Evolutionary conservation across 1,140 invertebrate genomes (phyloP).

Genomic region (Contarinia nasturtii): DNA sequence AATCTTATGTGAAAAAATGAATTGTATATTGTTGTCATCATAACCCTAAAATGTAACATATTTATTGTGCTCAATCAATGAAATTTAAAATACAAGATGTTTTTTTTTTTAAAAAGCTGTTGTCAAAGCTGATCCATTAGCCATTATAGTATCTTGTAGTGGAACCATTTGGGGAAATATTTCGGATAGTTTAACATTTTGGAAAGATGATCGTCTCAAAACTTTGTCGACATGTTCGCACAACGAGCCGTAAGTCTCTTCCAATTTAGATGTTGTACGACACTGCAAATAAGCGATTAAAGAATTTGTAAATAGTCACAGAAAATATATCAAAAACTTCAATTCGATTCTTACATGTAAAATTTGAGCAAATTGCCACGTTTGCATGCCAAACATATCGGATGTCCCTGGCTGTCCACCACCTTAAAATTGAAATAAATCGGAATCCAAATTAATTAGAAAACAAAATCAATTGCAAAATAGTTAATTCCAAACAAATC

Average conservation of each 20-base stretch:
- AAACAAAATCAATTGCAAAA: not conserved
- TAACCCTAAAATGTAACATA: no score
- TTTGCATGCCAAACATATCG: conserved; percentile 54
- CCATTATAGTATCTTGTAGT: no score
- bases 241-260: conserved; percentile 2
- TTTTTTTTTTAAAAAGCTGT: no score
- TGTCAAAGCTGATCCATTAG: no score
- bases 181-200: not conserved
- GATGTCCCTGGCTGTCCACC: conserved; percentile 39
- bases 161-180: not conserved
- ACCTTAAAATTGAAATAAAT: not conserved
- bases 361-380: conserved; percentile 54
- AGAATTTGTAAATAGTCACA: not conserved
- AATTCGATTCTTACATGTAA: conserved; percentile 24
- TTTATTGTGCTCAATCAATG: no score
- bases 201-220: conserved; percentile 4
- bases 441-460: no score
- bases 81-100: no score
- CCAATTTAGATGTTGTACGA: not conserved
- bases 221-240: conserved; percentile 18
- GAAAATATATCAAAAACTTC: not conserved
- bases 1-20: no score
- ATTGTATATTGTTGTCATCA: no score
- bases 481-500: not conserved
- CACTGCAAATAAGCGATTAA: not conserved